Percentiles rank a stretch among this genome's conserved stretches.
Conservation (phyloP, 1,140 invertebrate genomes). For the Drosophila ohnishii region DNA sequence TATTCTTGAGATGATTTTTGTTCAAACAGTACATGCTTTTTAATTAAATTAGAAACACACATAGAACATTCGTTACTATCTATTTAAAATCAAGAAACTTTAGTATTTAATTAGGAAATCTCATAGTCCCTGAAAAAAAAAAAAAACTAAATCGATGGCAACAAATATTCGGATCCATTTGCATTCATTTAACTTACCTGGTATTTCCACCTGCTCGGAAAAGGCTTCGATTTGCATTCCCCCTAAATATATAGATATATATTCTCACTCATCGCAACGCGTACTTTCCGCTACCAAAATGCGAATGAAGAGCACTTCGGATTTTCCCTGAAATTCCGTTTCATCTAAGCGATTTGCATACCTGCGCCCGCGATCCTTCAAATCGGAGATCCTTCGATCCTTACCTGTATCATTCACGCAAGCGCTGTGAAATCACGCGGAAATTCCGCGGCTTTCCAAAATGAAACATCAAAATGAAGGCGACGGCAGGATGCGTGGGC, state of each 20-base stretch:
- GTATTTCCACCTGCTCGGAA: conserved; percentile 57
- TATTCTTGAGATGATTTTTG: not conserved
- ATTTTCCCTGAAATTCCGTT: conserved; percentile 67
- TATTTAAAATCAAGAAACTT: not conserved
- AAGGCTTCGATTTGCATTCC: conserved; percentile 24
- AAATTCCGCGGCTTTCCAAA: conserved; percentile 65
- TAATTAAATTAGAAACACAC: not conserved
- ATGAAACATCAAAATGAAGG: conserved; percentile 55
- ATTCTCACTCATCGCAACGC: conserved; percentile 40
- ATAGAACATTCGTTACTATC: no score
- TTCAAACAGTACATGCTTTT: not conserved
- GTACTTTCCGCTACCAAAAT: conserved; percentile 66
- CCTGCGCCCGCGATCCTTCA: conserved; percentile 28
- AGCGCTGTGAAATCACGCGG: conserved; percentile 69
- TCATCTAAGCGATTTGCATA: conserved; percentile 73
- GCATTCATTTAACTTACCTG: conserved; percentile 12
- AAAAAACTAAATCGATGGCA: no score
- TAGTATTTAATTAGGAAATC: not conserved
- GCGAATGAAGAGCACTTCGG: conserved; percentile 67
- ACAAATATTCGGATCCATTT: conserved; percentile 1
- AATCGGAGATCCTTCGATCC: conserved; percentile 14
- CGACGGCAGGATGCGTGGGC: conserved; percentile 19
- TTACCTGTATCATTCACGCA: conserved; percentile 71
- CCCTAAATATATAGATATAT: conserved; percentile 1
- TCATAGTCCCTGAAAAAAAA: no score